These are phyloP conservation scores for Lucifuga dentata DNA, from an alignment of 2,113 vertebrate species.

Conservation along the genomic window DNA sequence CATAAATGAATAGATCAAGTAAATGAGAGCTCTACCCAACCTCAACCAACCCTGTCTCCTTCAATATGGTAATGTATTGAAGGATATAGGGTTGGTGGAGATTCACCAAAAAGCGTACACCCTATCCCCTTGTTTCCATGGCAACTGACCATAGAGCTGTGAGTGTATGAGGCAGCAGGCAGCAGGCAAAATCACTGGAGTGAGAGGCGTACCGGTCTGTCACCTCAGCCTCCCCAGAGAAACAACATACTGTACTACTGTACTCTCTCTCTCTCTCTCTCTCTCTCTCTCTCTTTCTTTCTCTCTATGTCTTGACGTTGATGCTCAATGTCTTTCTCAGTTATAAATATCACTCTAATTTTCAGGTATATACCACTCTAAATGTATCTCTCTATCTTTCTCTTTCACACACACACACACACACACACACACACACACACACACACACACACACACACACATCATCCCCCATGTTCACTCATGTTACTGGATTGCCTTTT, in stretches of 20 bases:
- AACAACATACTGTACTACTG: slow-evolving; percentile 75
- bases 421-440: not conserved
- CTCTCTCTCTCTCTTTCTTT: slow-evolving; percentile 6
- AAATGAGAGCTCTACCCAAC: slow-evolving; percentile 10
- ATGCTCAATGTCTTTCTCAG: not conserved
- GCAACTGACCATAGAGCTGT: slow-evolving; percentile 79
- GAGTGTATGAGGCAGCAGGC: slow-evolving; percentile 70
- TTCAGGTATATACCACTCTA: slow-evolving; percentile 6
- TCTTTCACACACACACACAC: not conserved
- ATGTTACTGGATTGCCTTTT: not conserved
- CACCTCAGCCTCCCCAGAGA: slow-evolving; percentile 68
- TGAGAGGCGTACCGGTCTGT: slow-evolving; percentile 74
- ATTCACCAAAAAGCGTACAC: slow-evolving; percentile 69
- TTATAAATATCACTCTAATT: slow-evolving; percentile 11
- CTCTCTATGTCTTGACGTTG: not conserved
- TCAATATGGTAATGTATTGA: no score
- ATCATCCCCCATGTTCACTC: slow-evolving; percentile 8
- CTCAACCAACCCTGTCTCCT: not conserved
- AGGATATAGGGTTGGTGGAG: no score
- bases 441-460: slow-evolving; percentile 4
- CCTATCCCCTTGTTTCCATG: slow-evolving; percentile 83
- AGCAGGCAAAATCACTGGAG: slow-evolving; percentile 69
- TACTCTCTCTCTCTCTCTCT: slow-evolving; percentile 43
- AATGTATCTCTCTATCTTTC: not conserved
- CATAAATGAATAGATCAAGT: slow-evolving; percentile 35